Conservation (phyloP, 1,140 invertebrate species). For the Drosophila repleta region DNA sequence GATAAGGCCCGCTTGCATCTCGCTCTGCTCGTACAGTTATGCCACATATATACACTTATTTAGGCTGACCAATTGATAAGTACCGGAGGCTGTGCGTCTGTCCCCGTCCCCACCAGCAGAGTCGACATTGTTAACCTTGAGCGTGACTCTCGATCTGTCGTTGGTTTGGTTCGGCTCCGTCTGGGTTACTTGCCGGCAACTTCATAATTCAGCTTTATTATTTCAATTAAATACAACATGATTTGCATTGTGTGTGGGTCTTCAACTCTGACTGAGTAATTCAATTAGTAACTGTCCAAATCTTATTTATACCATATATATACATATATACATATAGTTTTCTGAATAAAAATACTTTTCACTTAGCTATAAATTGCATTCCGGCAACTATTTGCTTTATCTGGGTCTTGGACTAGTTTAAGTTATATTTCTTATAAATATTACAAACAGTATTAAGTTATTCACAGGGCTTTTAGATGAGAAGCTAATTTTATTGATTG, state of each 20-base stretch:
- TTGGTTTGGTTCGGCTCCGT: background rate
- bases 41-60: constrained; percentile 49
- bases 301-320: constrained; percentile 20
- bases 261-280: constrained; percentile 68
- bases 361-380: too few relatives aligned
- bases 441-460: too few relatives aligned
- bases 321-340: constrained; percentile 2
- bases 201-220: constrained; percentile 74
- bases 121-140: constrained; percentile 70
- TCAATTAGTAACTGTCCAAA: constrained; percentile 62
- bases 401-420: too few relatives aligned
- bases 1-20: constrained; percentile 56
- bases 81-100: constrained; percentile 26
- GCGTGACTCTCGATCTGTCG: constrained; percentile 51
- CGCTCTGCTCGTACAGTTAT: constrained; percentile 22
- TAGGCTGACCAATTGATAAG: constrained; percentile 68
- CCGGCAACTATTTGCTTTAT: too few relatives aligned
- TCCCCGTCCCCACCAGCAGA: background rate
- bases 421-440: too few relatives aligned
- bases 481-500: too few relatives aligned
- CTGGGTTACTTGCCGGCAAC: constrained; percentile 43
- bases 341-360: too few relatives aligned
- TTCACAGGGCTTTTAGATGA: too few relatives aligned
- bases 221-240: constrained; percentile 81
- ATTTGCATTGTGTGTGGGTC: constrained; percentile 74